Percentiles rank a stretch among this genome's conserved stretches.
phyloP scores from a whole-genome alignment of 2,113 vertebrate genomes.

The Ondatra zibethicus region DNA sequence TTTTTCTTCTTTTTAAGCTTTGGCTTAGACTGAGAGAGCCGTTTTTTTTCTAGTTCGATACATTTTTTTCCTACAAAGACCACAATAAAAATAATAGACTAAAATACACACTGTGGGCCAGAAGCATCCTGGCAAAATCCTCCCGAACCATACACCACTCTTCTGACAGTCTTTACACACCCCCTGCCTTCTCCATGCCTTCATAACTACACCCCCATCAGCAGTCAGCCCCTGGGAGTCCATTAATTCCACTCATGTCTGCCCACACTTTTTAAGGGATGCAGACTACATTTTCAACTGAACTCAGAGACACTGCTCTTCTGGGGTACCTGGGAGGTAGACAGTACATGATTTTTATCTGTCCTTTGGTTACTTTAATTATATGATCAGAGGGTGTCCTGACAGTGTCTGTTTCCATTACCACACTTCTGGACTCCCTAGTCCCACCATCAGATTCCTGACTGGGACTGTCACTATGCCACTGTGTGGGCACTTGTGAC shows the following conservation, averaged over 20 bases:
- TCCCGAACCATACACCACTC: not conserved
- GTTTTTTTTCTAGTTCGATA: constrained; percentile 91
- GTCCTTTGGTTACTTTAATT: not conserved
- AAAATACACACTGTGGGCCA: not conserved
- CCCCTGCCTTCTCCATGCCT: not conserved
- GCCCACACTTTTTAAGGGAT: not conserved
- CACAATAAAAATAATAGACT: not conserved
- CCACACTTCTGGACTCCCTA: not conserved
- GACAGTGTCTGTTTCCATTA: not conserved
- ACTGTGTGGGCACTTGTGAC: not conserved
- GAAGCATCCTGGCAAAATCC: not conserved
- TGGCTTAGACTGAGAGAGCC: constrained; percentile 84
- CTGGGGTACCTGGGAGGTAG: not conserved
- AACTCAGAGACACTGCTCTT: not conserved
- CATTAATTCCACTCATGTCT: not conserved
- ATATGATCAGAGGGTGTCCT: not conserved
- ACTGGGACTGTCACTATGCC: not conserved
- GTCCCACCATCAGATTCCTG: not conserved
- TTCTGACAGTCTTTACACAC: not conserved
- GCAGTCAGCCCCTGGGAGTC: not conserved
- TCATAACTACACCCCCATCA: too few species aligned
- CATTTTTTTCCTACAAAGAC: constrained; percentile 92
- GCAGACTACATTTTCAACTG: not conserved
- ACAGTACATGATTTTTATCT: not conserved
- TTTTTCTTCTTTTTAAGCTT: constrained; percentile 94